Base-by-base conservation (phyloP, 2,113 vertebrate genomes). In the Donacobius atricapilla region DNA sequence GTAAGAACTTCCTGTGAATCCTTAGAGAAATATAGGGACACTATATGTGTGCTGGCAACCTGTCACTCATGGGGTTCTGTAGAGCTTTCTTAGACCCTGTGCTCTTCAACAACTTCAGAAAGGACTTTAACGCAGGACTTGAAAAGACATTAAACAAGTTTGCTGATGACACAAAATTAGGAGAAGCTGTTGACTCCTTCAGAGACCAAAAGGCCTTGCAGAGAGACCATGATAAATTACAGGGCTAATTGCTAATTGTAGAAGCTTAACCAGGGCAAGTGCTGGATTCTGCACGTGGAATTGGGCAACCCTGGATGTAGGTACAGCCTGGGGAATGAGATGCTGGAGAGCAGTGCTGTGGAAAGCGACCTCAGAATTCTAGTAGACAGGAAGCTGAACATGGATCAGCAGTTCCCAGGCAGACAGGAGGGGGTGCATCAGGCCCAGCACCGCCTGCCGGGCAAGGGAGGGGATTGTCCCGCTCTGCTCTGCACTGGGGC, bases 401-500 rank as follows among this genome's bases (percentile, higher is more conserved):
- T 22, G 42, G 6, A 22, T 13, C 42, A 48, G 23, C 28, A 57
- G 23, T n/a, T 30, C 30, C 9, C 35, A 28, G 30, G 28, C 44
- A 40, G 18, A 44, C 53, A 58, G 2, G 23, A 40, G 35, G 6
- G 18, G 22, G 7, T 1, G 2, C n/a, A 57, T 27, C 0, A 0
- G 35, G 28, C 9, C 39, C 18, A 22, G 28, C n/a, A 48, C 28
- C 1, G 0, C 30, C 44, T n/a, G 35, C 5, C 0, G 3, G 11
- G 30, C 18, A 33, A 39, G 18, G n/a, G n/a, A 57, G 17, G 28
- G 13, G 28, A 47, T 68, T 57, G 22, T 48, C 22, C 17, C 0
- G 0, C 22, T 47, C n/a, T 81, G 28, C 28, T 47, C n/a, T 68
- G 22, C 5, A 3, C 28, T 39, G 63, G 4, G 5, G 22, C 0